These are phyloP conservation scores for Maccullochella peelii DNA, from an alignment of 2,113 vertebrate species.

Conservation along the genomic window DNA sequence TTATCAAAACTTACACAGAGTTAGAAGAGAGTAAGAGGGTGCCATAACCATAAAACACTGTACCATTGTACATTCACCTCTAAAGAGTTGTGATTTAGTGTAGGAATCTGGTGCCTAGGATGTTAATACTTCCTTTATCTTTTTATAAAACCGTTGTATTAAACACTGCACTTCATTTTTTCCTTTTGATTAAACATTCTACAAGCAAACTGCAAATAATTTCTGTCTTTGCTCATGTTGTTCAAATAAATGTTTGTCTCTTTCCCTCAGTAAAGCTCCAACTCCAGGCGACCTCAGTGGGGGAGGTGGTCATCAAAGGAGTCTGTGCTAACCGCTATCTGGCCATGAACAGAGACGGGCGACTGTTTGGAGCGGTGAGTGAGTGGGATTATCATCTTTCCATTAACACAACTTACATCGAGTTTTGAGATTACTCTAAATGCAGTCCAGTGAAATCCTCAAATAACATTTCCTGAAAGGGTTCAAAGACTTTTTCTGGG, in stretches of 20 bases:
- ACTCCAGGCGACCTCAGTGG: constrained; percentile 94
- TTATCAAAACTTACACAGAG: background rate
- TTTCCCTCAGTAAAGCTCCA: constrained; percentile 91
- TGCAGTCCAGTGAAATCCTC: background rate
- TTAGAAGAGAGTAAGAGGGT: background rate
- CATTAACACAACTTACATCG: background rate
- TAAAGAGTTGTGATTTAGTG: background rate
- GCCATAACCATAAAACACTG: background rate
- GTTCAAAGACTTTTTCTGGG: background rate
- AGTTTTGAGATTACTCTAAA: background rate
- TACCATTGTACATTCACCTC: background rate
- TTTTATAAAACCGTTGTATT: background rate
- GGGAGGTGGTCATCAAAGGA: constrained; percentile 96
- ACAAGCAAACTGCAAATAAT: background rate
- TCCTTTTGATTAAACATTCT: background rate
- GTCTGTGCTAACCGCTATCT: constrained; percentile 93
- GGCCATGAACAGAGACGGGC: constrained; percentile 95
- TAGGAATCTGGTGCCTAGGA: background rate
- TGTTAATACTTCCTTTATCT: background rate
- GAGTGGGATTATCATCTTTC: background rate
- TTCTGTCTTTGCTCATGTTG: constrained; percentile 3
- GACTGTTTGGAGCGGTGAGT: constrained; percentile 93
- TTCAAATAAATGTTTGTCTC: constrained; percentile 5
- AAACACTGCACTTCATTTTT: background rate
- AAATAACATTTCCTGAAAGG: background rate